Base-by-base conservation (phyloP, 2,113 vertebrate genomes). In the Hypocryptadius cinnamomeus region DNA sequence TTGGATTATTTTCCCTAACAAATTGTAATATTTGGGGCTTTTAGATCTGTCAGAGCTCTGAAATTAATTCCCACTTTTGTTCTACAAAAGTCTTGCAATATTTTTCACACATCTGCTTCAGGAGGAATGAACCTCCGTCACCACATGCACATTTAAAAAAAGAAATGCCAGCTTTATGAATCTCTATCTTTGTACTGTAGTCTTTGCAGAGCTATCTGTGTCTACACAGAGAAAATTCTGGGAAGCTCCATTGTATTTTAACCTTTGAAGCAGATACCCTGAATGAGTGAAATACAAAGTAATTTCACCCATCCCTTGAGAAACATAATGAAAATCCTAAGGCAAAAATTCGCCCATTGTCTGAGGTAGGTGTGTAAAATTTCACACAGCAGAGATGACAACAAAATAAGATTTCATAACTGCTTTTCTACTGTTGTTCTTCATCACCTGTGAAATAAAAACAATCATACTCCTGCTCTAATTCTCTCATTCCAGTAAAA, bases 41-140 rank as follows among this genome's bases (percentile, higher is more conserved):
- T 89, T 73, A 78, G 64, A 78, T 87, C 76, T 96, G 79, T 83
- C 79, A 93, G n/a, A 78, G n/a, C 76, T 89, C 72, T 91, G 72
- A 91, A 93, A 93, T 88, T 80, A 94, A 91, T 93, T 94, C 59
- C 87, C 56, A 77, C 66, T 91, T 92, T 91, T 92, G 66, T 94
- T 87, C 72, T 89, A 44, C 50, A 68, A 65, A 94, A 92, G 42
- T 37, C 60, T 19, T 59, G 54, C n/a, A 78, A 37, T 54, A 81
- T 88, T 95, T 95, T 94, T 90, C 56, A 86, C 76, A 74, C 56
- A 83, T 90, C 79, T 94, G 44, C 51, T 92, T 73, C 31, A 61
- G 56, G 53, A 95, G 60, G 81, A 86, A 91, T 65, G 85, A 86
- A 80, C 63, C 47, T 93, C 42, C 5, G 0, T 48, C 85, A 82